Conservation (phyloP, 1,140 invertebrate genomes). For the Adelges cooleyi region DNA sequence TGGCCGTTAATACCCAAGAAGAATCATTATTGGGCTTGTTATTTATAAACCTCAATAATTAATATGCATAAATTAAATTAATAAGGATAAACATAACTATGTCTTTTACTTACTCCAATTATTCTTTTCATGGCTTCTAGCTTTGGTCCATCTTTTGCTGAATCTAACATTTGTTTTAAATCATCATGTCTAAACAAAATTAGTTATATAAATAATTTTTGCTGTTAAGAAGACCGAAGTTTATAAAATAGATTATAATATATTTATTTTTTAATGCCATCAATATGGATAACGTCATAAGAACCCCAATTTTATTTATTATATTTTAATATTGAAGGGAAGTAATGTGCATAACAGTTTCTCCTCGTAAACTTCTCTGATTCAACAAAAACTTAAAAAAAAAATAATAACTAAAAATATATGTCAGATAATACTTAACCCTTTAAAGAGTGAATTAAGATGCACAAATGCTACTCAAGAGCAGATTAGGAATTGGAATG, state of each 20-base stretch:
- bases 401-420: too few species aligned
- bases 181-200: constrained; percentile 68
- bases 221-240: too few species aligned
- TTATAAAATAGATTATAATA: not conserved
- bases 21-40: not conserved
- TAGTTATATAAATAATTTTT: not conserved
- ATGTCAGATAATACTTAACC: too few species aligned
- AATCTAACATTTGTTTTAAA: constrained; percentile 91
- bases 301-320: not conserved
- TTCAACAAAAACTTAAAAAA: too few species aligned
- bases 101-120: constrained; percentile 59
- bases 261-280: not conserved
- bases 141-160: constrained; percentile 92
- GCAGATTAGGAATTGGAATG: too few species aligned
- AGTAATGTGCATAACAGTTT: too few species aligned
- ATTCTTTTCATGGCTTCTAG: constrained; percentile 99
- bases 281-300: not conserved
- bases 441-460: too few species aligned
- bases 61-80: not conserved
- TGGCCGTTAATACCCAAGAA: too few species aligned
- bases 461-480: too few species aligned
- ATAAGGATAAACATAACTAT: not conserved
- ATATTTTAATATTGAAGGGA: not conserved
- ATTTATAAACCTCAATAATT: not conserved
- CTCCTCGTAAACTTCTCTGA: too few species aligned